Base-by-base conservation (phyloP, 1,140 invertebrate genomes). In the Calosoma granatense region DNA sequence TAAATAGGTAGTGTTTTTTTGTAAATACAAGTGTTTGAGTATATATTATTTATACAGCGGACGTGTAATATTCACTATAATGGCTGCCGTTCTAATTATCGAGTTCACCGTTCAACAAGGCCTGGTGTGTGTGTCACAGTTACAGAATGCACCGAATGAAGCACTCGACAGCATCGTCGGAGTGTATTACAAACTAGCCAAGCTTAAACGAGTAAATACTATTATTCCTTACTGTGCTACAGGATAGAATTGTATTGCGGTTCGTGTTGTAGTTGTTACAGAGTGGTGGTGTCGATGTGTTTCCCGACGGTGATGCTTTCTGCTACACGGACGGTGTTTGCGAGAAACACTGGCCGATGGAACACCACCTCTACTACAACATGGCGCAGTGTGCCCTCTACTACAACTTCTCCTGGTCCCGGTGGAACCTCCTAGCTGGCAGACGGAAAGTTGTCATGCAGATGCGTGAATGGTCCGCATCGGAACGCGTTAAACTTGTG, bases 371-470 rank as follows among this genome's bases (percentile, higher is more conserved):
- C 14, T 92, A 94, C 65, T 79, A 82, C 43, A 90, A 90, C 62
- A 91, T 95, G 80, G 88, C 89, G 0, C 74, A 88, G 20, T 70
- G 88, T 4, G 81, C 82, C 2, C 81, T 83, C 0, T 78, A 81
- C 1, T 89, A 88, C 64, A 86, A 88, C 58, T 94, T 92, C 65
- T 81, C 88, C 26, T 94, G 90, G 88, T 93, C 90, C 11, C 82
- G 90, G 47, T 94, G 91, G 91, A 95, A 94, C 64, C 72, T 79
- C 0, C 62, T 77, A 51, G 79, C 80, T 1, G 83, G 82, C 1
- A 75, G 76, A 2, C 73, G 85, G 2, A 83, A 82, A 36, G 82
- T 90, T 9, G 80, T 90, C 0, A 72, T 90, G 59, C 84, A 90
- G 64, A 76, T 88, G 56, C 78, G 87, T 54, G 84, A 90, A 66